Base-by-base conservation (phyloP, 2,888 invertebrate species). In the Lagria hirta region DNA sequence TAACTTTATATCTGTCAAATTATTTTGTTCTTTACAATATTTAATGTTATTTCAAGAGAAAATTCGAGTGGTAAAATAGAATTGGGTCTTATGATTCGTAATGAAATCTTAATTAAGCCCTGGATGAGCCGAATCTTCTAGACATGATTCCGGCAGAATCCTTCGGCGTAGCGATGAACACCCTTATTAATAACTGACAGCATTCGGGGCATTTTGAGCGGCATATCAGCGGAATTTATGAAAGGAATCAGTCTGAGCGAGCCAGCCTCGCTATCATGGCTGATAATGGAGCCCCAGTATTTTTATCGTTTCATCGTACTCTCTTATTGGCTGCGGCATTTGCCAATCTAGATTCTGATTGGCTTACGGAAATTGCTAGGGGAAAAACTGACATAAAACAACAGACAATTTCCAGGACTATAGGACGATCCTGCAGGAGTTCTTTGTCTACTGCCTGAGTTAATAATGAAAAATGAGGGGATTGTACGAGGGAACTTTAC, bases 291-390 rank as follows among this genome's bases (percentile, higher is more conserved):
- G 68, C 69, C 65, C 62, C 68, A 66, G 68, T 64, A 71, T 71
- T 71, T 70, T 71, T 71, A 70, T 76, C 75, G 75, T 73, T 72
- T 68, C 65, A 67, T 68, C 64, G 70, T 68, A 68, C 73, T 30
- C 51, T 48, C 58, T 55, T 48, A 66, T 68, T 68, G 70, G 66
- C 60, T 67, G 71, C 70, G 73, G 49, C 65, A 68, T 38, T 43
- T 46, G 37, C 50, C 21, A 15, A 33, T 27, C 41, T 43, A 35
- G 43, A 36, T 45, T 54, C 49, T 56, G 49, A 78, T 78, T 78
- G 78, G 78, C 66, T 64, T 66, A 73, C 73, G 73, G 73, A 77
- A 77, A 77, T 76, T 76, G 75, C 72, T 43, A 67, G 71, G 72
- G 74, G 71, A 62, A 60, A 68, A 68, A 72, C 69, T 67, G 50